Evolutionary conservation across 2,888 invertebrate genomes (phyloP).

Genomic region (Morinoia aosen): DNA sequence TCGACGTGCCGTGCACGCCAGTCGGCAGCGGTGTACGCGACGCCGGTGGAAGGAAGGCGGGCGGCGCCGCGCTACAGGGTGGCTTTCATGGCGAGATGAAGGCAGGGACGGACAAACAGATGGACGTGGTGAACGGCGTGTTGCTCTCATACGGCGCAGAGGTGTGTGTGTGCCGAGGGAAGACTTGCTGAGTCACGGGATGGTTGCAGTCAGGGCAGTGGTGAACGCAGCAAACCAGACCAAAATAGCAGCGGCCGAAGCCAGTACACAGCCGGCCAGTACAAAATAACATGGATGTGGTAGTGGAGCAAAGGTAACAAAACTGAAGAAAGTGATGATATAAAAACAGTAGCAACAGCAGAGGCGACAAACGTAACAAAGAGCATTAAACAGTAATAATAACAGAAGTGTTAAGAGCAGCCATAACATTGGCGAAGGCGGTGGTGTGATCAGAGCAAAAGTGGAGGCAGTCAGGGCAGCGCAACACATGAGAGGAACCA

Average conservation of each 20-base stretch:
- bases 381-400: not conserved
- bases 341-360: not conserved
- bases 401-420: not conserved
- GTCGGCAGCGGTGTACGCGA: not conserved
- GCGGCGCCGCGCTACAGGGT: not conserved
- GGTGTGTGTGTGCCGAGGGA: not conserved
- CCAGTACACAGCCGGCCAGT: not conserved
- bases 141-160: not conserved
- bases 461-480: not conserved
- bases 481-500: not conserved
- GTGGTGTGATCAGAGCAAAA: not conserved
- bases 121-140: not conserved
- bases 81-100: not conserved
- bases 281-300: not conserved
- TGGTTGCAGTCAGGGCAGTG: constrained; percentile 27
- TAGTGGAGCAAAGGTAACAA: not conserved
- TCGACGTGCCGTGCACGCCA: no score
- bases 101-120: constrained; percentile 7
- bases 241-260: not conserved
- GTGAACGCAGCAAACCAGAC: not conserved
- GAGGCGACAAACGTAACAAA: not conserved
- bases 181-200: not conserved
- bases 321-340: no score
- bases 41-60: not conserved
- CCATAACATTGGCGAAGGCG: not conserved